phyloP scores from a whole-genome alignment of 2,888 invertebrate genomes.

The Tetramorium bicarinatum region DNA sequence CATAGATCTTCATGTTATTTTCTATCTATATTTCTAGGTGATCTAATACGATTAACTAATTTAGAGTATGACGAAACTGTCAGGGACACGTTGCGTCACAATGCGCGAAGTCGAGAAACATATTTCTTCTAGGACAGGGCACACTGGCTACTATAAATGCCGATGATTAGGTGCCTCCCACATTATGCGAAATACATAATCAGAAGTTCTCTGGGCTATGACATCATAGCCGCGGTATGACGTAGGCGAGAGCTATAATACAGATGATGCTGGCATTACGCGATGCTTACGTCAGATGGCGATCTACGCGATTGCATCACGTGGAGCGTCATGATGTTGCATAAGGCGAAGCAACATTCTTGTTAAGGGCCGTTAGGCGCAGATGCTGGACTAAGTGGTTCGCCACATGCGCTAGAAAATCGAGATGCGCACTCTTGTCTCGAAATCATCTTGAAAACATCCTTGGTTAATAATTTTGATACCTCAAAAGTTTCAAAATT shows the following conservation, averaged over 20 bases:
- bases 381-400: conserved; percentile 14
- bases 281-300: conserved; percentile 42
- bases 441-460: not conserved
- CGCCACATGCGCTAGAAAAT: not conserved
- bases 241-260: conserved; percentile 38
- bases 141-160: not conserved
- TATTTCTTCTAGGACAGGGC: not conserved
- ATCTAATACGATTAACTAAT: not conserved
- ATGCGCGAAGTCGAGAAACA: not conserved
- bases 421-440: not conserved
- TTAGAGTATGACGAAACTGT: too few species aligned
- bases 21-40: not conserved
- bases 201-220: conserved; percentile 4
- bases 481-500: not conserved
- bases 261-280: conserved; percentile 23
- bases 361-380: conserved; percentile 31
- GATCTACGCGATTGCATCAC: conserved; percentile 34
- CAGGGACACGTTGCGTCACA: not conserved
- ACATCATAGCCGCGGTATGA: conserved; percentile 36
- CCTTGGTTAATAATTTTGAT: not conserved
- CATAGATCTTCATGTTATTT: not conserved
- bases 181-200: not conserved
- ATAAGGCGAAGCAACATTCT: conserved; percentile 34
- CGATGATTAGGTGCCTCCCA: not conserved
- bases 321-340: conserved; percentile 7